Conservation (phyloP, 2,797 vertebrate species). For the Scleropages formosus region DNA sequence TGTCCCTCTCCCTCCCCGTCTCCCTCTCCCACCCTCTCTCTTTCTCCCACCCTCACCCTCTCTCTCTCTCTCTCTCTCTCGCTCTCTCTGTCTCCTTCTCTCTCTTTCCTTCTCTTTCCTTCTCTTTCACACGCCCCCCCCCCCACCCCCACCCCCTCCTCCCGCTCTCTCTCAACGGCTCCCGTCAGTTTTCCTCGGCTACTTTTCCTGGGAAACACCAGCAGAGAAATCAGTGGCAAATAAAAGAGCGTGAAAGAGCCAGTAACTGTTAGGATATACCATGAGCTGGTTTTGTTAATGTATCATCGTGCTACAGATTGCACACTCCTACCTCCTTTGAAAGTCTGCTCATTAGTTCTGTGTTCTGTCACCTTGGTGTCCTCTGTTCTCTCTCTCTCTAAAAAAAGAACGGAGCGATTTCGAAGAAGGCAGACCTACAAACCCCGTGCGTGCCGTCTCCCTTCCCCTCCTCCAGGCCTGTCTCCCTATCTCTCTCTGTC, state of each 20-base stretch:
- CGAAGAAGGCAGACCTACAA: constrained; percentile 44
- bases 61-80: constrained; percentile 54
- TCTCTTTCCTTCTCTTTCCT: constrained; percentile 54
- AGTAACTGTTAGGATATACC: constrained; percentile 47
- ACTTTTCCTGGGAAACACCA: constrained; percentile 42
- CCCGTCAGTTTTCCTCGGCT: constrained; percentile 53
- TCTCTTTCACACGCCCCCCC: constrained; percentile 50
- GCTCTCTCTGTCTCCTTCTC: constrained; percentile 49
- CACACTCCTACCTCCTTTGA: constrained; percentile 34
- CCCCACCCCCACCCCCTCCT: constrained; percentile 56
- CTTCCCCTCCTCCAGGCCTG: constrained; percentile 12
- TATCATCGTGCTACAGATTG: too few species aligned
- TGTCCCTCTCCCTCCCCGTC: constrained; percentile 53
- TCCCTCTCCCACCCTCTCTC: constrained; percentile 49
- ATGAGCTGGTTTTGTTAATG: constrained; percentile 43
- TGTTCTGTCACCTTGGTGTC: constrained; percentile 31
- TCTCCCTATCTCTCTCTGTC: constrained; percentile 17
- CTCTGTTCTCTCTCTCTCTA: constrained; percentile 24
- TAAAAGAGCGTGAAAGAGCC: constrained; percentile 25
- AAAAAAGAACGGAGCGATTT: constrained; percentile 36
- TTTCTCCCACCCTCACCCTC: constrained; percentile 54
- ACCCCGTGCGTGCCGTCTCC: constrained; percentile 50
- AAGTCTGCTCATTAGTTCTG: constrained; percentile 53
- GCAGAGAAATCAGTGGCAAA: constrained; percentile 26
- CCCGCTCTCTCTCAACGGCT: constrained; percentile 53